phyloP scores from a whole-genome alignment of 2,888 invertebrate species.

The Sicus ferrugineus region DNA sequence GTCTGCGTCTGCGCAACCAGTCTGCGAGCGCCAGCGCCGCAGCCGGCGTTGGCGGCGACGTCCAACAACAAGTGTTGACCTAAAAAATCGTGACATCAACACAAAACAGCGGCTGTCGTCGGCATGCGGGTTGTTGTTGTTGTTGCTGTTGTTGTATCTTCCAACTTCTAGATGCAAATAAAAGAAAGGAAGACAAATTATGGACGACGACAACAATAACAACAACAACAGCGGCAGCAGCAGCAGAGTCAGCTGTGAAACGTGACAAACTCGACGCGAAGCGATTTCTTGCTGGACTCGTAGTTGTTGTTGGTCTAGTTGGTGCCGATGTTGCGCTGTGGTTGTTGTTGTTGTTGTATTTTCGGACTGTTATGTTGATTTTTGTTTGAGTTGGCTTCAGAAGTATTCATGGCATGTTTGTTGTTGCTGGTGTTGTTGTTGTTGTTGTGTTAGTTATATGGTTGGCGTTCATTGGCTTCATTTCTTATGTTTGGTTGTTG shows the following conservation, averaged over 20 bases:
- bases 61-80: constrained; percentile 25
- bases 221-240: not conserved
- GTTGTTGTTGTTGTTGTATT: not conserved
- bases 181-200: not conserved
- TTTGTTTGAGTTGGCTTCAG: not conserved
- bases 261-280: constrained; percentile 22
- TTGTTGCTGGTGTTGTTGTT: not conserved
- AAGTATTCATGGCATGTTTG: not conserved
- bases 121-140: not conserved
- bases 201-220: constrained; percentile 6
- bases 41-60: not conserved
- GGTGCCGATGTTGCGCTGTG: not conserved
- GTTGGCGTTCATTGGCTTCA: not conserved
- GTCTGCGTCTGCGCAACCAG: not conserved
- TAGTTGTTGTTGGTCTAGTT: constrained; percentile 11
- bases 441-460: too few relatives aligned
- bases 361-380: not conserved
- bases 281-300: not conserved
- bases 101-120: not conserved
- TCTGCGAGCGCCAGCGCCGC: not conserved
- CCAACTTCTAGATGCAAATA: constrained; percentile 7
- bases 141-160: not conserved
- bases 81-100: constrained; percentile 15
- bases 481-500: not conserved
- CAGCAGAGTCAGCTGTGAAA: not conserved